Evolutionary conservation across 2,888 invertebrate genomes (phyloP).

Genomic region (Chaitophorus viminalis): DNA sequence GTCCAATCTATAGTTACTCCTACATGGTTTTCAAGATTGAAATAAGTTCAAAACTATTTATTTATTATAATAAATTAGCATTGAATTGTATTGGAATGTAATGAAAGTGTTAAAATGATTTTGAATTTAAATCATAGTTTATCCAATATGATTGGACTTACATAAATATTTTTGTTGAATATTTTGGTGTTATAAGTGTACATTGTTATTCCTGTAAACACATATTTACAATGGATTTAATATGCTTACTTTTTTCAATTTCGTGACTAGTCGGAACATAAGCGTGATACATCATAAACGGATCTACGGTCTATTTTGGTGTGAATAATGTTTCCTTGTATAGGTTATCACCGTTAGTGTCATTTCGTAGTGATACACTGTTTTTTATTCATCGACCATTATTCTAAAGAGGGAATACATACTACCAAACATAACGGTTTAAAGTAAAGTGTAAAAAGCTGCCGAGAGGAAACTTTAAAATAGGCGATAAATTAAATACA

Average conservation of each 20-base stretch:
- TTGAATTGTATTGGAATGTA: too few species aligned
- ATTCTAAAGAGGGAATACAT: background rate
- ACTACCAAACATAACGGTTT: background rate
- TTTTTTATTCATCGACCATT: background rate
- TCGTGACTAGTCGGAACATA: constrained; percentile 3
- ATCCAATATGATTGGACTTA: background rate
- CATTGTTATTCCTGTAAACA: background rate
- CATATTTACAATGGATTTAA: background rate
- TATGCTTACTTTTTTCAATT: constrained; percentile 7
- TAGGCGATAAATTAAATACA: constrained; percentile 33
- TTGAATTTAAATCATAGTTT: background rate
- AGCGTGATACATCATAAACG: constrained; percentile 34
- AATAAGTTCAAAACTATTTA: too few species aligned
- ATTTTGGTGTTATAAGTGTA: background rate
- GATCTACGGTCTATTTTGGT: constrained; percentile 11
- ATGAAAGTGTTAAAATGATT: background rate
- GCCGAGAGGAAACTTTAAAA: constrained; percentile 14
- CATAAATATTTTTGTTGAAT: background rate
- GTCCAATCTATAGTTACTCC: too few species aligned
- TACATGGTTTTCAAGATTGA: too few species aligned
- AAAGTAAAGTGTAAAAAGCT: background rate
- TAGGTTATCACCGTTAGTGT: constrained; percentile 13
- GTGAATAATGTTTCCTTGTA: background rate
- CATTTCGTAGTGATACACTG: constrained; percentile 6
- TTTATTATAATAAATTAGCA: too few species aligned